Evolutionary conservation across 2,113 vertebrate genomes (phyloP).

Genomic region (Aspiorhynchus laticeps): DNA sequence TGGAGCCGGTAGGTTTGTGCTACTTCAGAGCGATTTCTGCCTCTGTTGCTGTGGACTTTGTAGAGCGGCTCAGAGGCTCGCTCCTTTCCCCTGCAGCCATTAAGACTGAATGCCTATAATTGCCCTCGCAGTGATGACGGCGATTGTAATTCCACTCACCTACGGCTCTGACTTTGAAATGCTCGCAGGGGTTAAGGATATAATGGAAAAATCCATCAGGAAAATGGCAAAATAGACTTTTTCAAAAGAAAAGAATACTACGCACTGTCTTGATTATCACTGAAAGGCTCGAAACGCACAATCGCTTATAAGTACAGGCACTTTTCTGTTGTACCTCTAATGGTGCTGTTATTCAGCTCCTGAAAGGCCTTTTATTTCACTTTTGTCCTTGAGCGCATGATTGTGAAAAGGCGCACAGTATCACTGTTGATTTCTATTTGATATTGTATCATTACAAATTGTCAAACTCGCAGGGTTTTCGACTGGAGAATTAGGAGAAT

Average conservation of each 20-base stretch:
- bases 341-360: constrained; percentile 38
- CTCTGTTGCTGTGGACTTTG: constrained; percentile 11
- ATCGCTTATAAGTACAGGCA: constrained; percentile 20
- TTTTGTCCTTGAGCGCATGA: background rate
- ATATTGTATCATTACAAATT: background rate
- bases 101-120: constrained; percentile 59
- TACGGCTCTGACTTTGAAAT: constrained; percentile 51
- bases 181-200: constrained; percentile 53
- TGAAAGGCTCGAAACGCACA: constrained; percentile 26
- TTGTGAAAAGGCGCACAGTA: background rate
- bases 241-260: constrained; percentile 41
- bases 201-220: constrained; percentile 52
- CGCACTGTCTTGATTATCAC: constrained; percentile 20
- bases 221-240: constrained; percentile 37
- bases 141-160: constrained; percentile 59
- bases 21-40: background rate
- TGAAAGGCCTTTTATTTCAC: constrained; percentile 30
- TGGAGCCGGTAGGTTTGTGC: constrained; percentile 86
- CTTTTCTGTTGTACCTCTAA: constrained; percentile 44
- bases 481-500: background rate
- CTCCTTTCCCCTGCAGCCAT: constrained; percentile 45
- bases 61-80: background rate
- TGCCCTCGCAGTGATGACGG: constrained; percentile 54
- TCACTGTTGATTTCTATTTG: constrained; percentile 24
- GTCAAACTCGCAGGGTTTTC: background rate